These are phyloP conservation scores for Graphium colonna DNA, from an alignment of 2,888 invertebrate species.

Conservation along the genomic window DNA sequence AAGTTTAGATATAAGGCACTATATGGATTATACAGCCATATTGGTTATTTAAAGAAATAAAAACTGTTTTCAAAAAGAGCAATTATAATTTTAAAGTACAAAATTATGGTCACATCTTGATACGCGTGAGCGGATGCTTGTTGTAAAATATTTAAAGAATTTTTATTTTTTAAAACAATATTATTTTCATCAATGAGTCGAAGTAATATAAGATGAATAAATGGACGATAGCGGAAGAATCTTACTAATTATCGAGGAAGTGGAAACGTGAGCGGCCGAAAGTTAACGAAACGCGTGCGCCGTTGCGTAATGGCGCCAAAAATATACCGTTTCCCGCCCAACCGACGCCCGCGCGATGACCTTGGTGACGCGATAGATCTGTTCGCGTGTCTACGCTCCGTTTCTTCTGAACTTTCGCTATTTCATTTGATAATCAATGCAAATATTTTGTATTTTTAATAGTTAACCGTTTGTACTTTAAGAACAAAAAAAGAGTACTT, in stretches of 20 bases:
- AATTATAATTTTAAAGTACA: no score
- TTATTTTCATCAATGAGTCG: no score
- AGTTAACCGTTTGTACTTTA: no score
- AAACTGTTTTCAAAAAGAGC: no score
- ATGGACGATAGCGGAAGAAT: conserved; percentile 16
- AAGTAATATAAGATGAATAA: no score
- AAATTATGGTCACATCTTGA: no score
- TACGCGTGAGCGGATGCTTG: no score
- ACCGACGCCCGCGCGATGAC: conserved; percentile 44
- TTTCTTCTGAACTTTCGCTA: background rate
- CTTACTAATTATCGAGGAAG: conserved; percentile 23
- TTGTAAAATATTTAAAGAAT: no score
- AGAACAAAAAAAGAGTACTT: no score
- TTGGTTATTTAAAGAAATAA: background rate
- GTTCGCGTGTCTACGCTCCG: conserved; percentile 15
- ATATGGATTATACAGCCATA: background rate
- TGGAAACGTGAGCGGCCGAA: conserved; percentile 8
- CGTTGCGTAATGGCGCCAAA: conserved; percentile 52
- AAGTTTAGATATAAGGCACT: background rate
- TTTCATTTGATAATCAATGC: no score
- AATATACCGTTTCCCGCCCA: conserved; percentile 43
- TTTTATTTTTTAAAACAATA: no score
- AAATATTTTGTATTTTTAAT: no score
- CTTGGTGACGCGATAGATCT: conserved; percentile 67
- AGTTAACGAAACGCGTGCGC: conserved; percentile 17